Conservation (phyloP, 2,888 invertebrate species). For the Melipona bicolor region DNA sequence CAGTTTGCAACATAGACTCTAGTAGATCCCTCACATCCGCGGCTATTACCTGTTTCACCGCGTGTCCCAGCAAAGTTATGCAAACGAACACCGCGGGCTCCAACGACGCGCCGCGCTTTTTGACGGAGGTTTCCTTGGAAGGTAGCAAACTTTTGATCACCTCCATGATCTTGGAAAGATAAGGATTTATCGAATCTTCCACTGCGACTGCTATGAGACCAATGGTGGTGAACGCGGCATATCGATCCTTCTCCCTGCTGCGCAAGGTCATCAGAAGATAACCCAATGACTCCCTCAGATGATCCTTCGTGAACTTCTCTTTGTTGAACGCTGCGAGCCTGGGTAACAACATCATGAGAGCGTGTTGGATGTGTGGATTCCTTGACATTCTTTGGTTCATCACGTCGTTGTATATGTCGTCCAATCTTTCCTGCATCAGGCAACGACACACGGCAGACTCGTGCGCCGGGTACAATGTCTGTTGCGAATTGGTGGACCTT, state of each 20-base stretch:
- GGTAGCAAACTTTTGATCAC: slow-evolving; percentile 91
- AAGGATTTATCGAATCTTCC: slow-evolving; percentile 91
- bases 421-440: slow-evolving; percentile 93
- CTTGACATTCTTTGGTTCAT: slow-evolving; percentile 91
- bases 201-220: slow-evolving; percentile 96
- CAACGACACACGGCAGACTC: slow-evolving; percentile 95
- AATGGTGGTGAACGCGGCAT: slow-evolving; percentile 94
- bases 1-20: slow-evolving; percentile 96
- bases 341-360: slow-evolving; percentile 94
- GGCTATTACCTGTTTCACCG: slow-evolving; percentile 92
- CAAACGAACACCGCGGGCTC: slow-evolving; percentile 97
- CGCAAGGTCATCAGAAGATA: slow-evolving; percentile 91
- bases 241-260: slow-evolving; percentile 93
- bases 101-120: slow-evolving; percentile 88
- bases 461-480: slow-evolving; percentile 86
- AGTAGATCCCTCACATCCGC: slow-evolving; percentile 93
- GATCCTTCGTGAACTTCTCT: slow-evolving; percentile 90
- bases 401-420: slow-evolving; percentile 91
- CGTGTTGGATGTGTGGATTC: slow-evolving; percentile 93
- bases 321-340: slow-evolving; percentile 97
- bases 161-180: slow-evolving; percentile 94
- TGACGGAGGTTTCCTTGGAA: slow-evolving; percentile 90
- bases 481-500: slow-evolving; percentile 73
- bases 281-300: slow-evolving; percentile 90
- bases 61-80: slow-evolving; percentile 95